Evolutionary conservation across 2,113 vertebrate genomes (phyloP), one percentile per base, ranked within the genome.

Genomic region (Dryoscopus gambensis): DNA sequence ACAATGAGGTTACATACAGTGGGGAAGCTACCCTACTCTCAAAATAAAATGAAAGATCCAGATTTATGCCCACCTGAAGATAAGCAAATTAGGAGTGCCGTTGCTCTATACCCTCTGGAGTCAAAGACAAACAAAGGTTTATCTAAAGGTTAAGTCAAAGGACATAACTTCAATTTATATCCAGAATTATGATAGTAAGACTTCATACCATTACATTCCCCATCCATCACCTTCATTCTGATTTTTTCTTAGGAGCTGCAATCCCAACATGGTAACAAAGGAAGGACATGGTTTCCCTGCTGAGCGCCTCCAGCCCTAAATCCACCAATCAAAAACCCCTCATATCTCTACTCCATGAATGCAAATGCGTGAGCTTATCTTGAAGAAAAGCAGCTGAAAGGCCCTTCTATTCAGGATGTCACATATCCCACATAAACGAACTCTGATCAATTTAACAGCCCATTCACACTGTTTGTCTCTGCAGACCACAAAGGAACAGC

Each of bases 401-500:
- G n/a, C 52, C 60, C 44, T 44, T 55, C 65, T 65, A 69, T 22
- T 59, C 50, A 70, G 46, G 8, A 63, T 81, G 84, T 87, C 87
- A 91, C 8, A 70, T 10, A 70, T 52, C 33, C 55, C 60, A 84
- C 56, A 65, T 4, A 82, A 95, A 84, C 65, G 57, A 91, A 78
- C 44, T 75, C 60, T 57, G 75, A 90, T 93, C 79, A 80, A 2
- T 92, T 83, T 52, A 96, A 82, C 84, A 95, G 63, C 59, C 90
- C n/a, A 17, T 93, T 97, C 84, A 73, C 85, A 77, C 90, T 46
- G n/a, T 65, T 77, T 13, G 12, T 94, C 90, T 90, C 92, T 74
- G 69, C 75, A 97, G 94, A 93, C 49, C 67, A 84, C 46, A 21
- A 14, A 73, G 59, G 70, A 92, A 94, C 86, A 96, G 87, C 87